Evolutionary conservation across 2,797 vertebrate genomes (phyloP), one percentile per base, ranked within the genome.

Genomic region (Syndactyla subalaris): DNA sequence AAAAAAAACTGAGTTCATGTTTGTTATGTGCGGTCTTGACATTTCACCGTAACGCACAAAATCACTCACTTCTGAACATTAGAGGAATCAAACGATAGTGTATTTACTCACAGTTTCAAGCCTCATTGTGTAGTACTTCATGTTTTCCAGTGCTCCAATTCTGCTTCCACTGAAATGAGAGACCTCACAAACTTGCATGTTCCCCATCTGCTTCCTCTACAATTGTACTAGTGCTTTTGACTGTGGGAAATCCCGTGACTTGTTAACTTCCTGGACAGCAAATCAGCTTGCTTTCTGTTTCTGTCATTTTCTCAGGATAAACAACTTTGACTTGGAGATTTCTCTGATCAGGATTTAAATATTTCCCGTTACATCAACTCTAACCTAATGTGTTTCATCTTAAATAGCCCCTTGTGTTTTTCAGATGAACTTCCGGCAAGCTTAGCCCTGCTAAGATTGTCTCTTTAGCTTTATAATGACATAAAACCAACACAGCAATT

Each of bases 71-170:
- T 39, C 58, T 43, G 65, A 76, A 76, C 39, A 2, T 51, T 43
- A 45, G 12, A 76, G 23, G 36, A 88, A 73, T 49, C 26, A 63
- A 62, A 71, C 0, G 0, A 10, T 2, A 63, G n/a, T 10, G 26
- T 54, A 36, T 61, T 86, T 94, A 93, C 93, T 95, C 46, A 95
- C 91, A 18, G 75, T 88, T 91, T 73, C 71, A 85, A 81, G 79
- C 29, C 26, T 88, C 55, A 62, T 63, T 59, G 46, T 77, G 65
- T 72, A 80, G 70, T 36, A 72, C 66, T 81, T 91, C 79, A 55
- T 27, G n/a, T 26, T 76, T 77, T 77, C 30, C 81, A 61, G 46
- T 49, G 62, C 77, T 83, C 39, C 59, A 34, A 1, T 46, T 73
- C 55, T 29, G 55, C 48, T 71, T 39, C 51, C 70, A 54, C 38